A percentile compares a stretch with the other conserved stretches of the same genome.
Conservation (phyloP, 2,888 invertebrate species). For the Drosophila prostipennis region DNA sequence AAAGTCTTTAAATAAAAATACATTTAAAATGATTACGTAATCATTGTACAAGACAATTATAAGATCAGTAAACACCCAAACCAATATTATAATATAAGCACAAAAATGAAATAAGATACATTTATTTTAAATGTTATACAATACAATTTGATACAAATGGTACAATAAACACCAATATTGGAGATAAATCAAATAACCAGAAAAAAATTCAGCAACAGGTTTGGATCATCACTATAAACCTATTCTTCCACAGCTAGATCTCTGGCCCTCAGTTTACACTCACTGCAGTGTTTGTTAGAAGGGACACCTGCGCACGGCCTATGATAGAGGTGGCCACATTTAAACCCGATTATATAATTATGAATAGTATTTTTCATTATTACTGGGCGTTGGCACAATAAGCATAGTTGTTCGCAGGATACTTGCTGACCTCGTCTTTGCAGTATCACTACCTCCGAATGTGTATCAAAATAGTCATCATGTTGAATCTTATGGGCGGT, state of each 20-base stretch:
- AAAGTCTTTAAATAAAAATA: too few species aligned
- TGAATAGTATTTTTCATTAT: slow-evolving; percentile 89
- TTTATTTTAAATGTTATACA: too few species aligned
- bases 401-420: slow-evolving; percentile 90
- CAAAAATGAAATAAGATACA: too few species aligned
- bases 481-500: slow-evolving; percentile 92
- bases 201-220: not conserved
- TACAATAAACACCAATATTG: too few species aligned
- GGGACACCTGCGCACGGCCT: slow-evolving; percentile 86
- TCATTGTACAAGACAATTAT: too few species aligned
- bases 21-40: too few species aligned
- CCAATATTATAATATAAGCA: too few species aligned
- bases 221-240: not conserved
- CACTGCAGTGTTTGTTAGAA: slow-evolving; percentile 63
- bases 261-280: slow-evolving; percentile 27
- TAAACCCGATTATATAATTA: slow-evolving; percentile 91
- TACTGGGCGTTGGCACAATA: slow-evolving; percentile 91
- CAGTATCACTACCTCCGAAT: slow-evolving; percentile 90
- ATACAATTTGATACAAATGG: too few species aligned
- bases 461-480: slow-evolving; percentile 94
- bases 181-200: not conserved
- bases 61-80: too few species aligned
- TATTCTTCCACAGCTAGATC: slow-evolving; percentile 12
- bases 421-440: slow-evolving; percentile 92
- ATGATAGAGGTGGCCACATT: slow-evolving; percentile 96